Evolutionary conservation across 1,140 invertebrate genomes (phyloP), one percentile per base, ranked within the genome.

Genomic region (Heliconius hermathena): DNA sequence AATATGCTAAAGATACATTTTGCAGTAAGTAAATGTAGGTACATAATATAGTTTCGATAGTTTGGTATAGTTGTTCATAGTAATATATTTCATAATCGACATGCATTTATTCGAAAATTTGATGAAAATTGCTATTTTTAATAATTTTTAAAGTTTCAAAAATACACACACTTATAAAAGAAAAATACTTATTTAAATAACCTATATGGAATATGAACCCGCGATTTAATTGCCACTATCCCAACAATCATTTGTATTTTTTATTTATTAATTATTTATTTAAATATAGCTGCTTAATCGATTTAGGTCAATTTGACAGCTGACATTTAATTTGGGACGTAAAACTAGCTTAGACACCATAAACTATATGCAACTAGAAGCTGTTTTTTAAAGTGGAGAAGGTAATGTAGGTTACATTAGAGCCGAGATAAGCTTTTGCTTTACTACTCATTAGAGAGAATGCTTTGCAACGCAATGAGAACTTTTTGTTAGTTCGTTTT

Each of bases 381-480:
- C 29, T 76, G 38, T 71, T 70, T 70, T 76, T 66, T 76, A 76
- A 76, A 76, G 74, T 70, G 41, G 57, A 22, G 54, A 22, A 70
- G 74, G 60, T 76, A 76, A 76, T 76, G 57, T 76, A 76, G 74
- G 74, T 76, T 76, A 70, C 60, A 70, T 76, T 76, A 76, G 74
- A 76, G 38, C 60, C 26, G 71, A 78, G 49, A 74, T 73, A 74
- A 73, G 77, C 71, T 66, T n/a, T 78, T 57, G 77, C 57, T 73
- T 78, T 73, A 74, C 71, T 78, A 78, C 72, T 78, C 77, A 78
- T 78, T 78, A 78, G 71, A 74, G 77, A 46, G 77, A 78, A 74
- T 57, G 57, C 54, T 74, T 73, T 73, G 54, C 57, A 72, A 41
- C 71, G 74, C 57, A 38, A 41, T 71, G 74, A 71, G 74, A 76